Evolutionary conservation across 2,888 invertebrate species (phyloP).

Genomic region (Trachelus troglodyta): DNA sequence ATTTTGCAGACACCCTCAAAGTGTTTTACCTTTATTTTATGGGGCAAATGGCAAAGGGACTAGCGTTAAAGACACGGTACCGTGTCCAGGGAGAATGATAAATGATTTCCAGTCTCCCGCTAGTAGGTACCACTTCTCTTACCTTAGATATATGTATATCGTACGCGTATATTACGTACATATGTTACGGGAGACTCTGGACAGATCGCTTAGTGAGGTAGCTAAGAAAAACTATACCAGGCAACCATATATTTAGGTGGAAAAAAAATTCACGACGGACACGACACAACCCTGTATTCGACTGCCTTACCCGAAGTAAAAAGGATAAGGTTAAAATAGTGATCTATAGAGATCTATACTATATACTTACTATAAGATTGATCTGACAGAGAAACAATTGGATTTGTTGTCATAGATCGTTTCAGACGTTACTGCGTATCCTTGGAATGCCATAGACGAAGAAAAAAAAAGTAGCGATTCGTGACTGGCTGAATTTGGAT

Average conservation of each 20-base stretch:
- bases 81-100: neutral
- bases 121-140: neutral
- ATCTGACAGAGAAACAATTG: neutral
- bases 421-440: neutral
- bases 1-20: neutral
- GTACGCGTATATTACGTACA: neutral
- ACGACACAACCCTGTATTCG: neutral
- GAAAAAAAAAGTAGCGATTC: neutral
- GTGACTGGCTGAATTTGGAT: neutral
- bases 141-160: neutral
- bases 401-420: neutral
- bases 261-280: neutral
- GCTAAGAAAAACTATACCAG: neutral
- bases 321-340: neutral
- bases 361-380: neutral
- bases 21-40: neutral
- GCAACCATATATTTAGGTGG: neutral
- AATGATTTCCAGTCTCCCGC: neutral
- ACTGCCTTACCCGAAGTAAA: neutral
- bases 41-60: neutral
- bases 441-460: neutral
- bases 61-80: neutral
- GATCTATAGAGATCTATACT: neutral
- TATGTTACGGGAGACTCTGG: neutral
- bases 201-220: neutral